A percentile compares a stretch with the other conserved stretches of the same genome.
phyloP scores from a whole-genome alignment of 2,113 vertebrate species.

The Oncorhynchus gorbuscha region DNA sequence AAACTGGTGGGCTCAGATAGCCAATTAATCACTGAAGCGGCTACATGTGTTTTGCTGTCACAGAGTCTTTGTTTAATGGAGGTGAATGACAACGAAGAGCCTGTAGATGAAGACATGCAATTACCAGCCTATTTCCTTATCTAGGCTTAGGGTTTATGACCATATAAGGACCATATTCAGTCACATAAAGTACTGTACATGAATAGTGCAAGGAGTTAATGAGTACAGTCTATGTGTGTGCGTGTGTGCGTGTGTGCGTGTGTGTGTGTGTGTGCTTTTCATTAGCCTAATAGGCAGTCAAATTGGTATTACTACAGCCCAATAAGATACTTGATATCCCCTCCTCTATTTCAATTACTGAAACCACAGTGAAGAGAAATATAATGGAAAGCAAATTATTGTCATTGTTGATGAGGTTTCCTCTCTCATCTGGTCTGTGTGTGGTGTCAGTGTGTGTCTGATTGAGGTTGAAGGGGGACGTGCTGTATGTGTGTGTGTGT shows the following conservation, averaged over 20 bases:
- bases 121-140: not conserved
- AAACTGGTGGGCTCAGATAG: constrained; percentile 23
- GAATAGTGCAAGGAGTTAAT: not conserved
- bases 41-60: constrained; percentile 16
- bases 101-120: constrained; percentile 2
- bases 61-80: no score
- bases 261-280: no score
- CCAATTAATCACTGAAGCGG: constrained; percentile 37
- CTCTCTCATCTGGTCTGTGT: not conserved
- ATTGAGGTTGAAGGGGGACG: not conserved
- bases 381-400: no score
- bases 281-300: no score
- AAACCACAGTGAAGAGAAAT: no score
- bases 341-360: no score
- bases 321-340: no score
- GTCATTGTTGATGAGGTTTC: no score
- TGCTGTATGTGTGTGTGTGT: no score
- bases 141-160: not conserved
- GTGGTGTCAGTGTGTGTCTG: not conserved
- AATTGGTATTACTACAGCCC: no score
- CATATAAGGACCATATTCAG: not conserved
- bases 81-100: not conserved
- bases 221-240: not conserved
- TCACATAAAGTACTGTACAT: not conserved
- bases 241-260: not conserved